These are phyloP conservation scores for Pachypanchax playfairii DNA, from an alignment of 2,113 vertebrate species.

Conservation along the genomic window DNA sequence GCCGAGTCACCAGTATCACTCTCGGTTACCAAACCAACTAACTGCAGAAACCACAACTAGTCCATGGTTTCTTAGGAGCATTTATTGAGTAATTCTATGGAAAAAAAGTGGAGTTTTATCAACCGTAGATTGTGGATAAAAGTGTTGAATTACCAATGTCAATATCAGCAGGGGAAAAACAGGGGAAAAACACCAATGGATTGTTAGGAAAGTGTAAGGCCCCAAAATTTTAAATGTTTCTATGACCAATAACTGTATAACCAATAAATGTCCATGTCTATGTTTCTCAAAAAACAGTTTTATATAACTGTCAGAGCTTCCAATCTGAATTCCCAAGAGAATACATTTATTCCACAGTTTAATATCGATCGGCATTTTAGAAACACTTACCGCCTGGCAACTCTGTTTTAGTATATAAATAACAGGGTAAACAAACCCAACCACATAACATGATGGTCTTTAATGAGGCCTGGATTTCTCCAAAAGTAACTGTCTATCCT, in stretches of 20 bases:
- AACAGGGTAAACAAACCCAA: slow-evolving; percentile 63
- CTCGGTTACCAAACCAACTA: slow-evolving; percentile 46
- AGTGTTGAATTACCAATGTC: slow-evolving; percentile 60
- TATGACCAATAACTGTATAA: slow-evolving; percentile 25
- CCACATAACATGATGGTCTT: slow-evolving; percentile 59
- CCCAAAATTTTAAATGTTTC: slow-evolving; percentile 14
- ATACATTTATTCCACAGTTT: slow-evolving; percentile 62
- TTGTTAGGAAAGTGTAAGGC: slow-evolving; percentile 45
- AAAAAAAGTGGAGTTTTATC: slow-evolving; percentile 46
- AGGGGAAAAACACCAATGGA: slow-evolving; percentile 37
- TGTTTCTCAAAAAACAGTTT: slow-evolving; percentile 38
- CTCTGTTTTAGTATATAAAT: slow-evolving; percentile 62
- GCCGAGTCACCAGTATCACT: slow-evolving; percentile 43
- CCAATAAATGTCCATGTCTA: slow-evolving; percentile 22
- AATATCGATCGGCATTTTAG: slow-evolving; percentile 67
- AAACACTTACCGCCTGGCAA: slow-evolving; percentile 67
- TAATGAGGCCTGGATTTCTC: slow-evolving; percentile 51
- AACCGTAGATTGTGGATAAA: slow-evolving; percentile 49
- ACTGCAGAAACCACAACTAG: slow-evolving; percentile 72
- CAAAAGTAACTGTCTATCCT: slow-evolving; percentile 44
- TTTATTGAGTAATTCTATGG: slow-evolving; percentile 62
- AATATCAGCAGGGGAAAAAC: slow-evolving; percentile 48
- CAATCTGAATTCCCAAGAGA: slow-evolving; percentile 57
- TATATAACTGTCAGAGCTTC: slow-evolving; percentile 61
- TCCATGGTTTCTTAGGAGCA: slow-evolving; percentile 50